phyloP scores from a whole-genome alignment of 2,888 invertebrate genomes.

The Desoria tigrina region DNA sequence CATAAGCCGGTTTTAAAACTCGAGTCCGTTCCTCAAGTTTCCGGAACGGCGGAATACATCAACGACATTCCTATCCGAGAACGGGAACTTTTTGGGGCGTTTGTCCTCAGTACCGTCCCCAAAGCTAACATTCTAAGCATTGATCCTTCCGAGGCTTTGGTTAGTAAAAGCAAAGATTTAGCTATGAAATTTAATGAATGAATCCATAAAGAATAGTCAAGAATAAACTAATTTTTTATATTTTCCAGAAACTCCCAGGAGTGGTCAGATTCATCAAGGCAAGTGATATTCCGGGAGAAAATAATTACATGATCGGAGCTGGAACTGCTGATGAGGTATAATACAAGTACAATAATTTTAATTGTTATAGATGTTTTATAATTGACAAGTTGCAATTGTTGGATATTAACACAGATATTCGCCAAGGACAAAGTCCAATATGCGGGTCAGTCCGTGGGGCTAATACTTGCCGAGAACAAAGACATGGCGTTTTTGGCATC shows the following conservation, averaged over 20 bases:
- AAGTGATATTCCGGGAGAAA: constrained; percentile 59
- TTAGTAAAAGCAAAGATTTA: no score
- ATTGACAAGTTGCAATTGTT: no score
- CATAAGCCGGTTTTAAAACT: no score
- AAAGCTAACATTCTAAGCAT: no score
- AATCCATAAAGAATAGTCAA: no score
- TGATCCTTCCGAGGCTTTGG: constrained; percentile 56
- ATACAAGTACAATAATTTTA: constrained; percentile 2
- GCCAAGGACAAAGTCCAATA: constrained; percentile 55
- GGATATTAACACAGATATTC: constrained; percentile 54
- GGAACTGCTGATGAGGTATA: constrained; percentile 33
- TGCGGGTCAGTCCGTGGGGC: constrained; percentile 57
- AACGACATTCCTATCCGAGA: constrained; percentile 57
- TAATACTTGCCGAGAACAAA: no score
- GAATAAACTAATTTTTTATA: no score
- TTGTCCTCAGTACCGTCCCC: no score
- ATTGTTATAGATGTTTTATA: background rate
- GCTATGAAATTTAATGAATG: no score
- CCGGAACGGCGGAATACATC: constrained; percentile 71
- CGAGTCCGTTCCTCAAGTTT: no score
- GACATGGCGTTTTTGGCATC: no score
- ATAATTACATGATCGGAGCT: constrained; percentile 39
- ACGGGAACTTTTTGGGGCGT: constrained; percentile 56
- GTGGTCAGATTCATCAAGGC: constrained; percentile 68
- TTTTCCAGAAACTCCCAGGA: constrained; percentile 64